phyloP scores from a whole-genome alignment of 2,797 vertebrate genomes.

The Sebastes goodei region DNA sequence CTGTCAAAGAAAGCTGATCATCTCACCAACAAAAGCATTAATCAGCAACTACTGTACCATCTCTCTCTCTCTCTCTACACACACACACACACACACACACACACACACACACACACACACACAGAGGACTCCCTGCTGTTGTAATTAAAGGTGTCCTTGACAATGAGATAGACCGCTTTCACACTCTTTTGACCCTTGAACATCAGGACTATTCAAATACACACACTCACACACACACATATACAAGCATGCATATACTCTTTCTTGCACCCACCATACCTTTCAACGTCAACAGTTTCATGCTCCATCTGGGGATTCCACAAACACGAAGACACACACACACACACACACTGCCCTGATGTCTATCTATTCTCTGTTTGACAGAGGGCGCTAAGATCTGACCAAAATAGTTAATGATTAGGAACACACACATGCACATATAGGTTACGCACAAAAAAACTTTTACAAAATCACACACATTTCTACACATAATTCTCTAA shows the following conservation, averaged over 20 bases:
- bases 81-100: constrained; percentile 16
- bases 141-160: constrained; percentile 86
- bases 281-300: constrained; percentile 38
- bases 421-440: not conserved
- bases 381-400: constrained; percentile 19
- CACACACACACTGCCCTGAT: not conserved
- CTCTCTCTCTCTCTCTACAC: not conserved
- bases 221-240: constrained; percentile 8
- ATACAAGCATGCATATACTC: constrained; percentile 4
- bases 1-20: not conserved
- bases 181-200: constrained; percentile 71
- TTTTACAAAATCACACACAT: not conserved
- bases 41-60: not conserved
- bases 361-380: not conserved
- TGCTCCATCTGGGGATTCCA: constrained; percentile 33
- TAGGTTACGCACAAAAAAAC: not conserved
- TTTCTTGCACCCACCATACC: constrained; percentile 1
- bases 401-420: constrained; percentile 2
- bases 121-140: constrained; percentile 63
- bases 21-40: constrained; percentile 6
- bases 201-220: constrained; percentile 52
- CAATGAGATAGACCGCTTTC: constrained; percentile 73
- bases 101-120: constrained; percentile 5
- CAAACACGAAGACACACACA: not conserved
- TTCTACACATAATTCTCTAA: not conserved